phyloP scores from a whole-genome alignment of 2,797 vertebrate genomes.

The Neoniphon sammara region DNA sequence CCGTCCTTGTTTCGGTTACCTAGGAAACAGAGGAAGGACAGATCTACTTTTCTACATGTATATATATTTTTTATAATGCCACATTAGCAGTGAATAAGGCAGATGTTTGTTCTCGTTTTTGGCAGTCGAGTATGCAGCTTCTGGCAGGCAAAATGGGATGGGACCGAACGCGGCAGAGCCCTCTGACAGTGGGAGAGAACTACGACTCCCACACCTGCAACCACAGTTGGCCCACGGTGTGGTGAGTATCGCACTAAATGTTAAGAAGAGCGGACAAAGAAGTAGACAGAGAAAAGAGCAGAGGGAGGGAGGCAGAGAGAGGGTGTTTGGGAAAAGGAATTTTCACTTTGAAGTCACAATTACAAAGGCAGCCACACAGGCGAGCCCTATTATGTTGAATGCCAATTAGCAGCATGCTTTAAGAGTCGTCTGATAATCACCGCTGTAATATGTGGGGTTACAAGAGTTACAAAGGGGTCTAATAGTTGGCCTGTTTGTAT shows the following conservation, averaged over 20 bases:
- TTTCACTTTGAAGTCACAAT: conserved; percentile 11
- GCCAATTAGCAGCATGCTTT: too few species aligned
- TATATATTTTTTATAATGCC: conserved; percentile 46
- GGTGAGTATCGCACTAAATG: conserved; percentile 10
- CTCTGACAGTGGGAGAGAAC: conserved; percentile 59
- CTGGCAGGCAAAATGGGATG: conserved; percentile 40
- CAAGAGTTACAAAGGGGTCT: too few species aligned
- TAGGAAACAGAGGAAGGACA: conserved; percentile 75
- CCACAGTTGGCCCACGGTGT: conserved; percentile 46
- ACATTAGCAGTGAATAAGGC: conserved; percentile 68
- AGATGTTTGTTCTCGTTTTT: conserved; percentile 69
- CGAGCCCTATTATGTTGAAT: too few species aligned
- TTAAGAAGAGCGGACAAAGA: not conserved
- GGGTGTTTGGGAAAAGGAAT: not conserved
- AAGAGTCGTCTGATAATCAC: too few species aligned
- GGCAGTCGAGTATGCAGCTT: conserved; percentile 34
- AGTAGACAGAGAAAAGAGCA: not conserved
- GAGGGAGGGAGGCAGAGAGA: not conserved
- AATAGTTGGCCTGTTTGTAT: too few species aligned
- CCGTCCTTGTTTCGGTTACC: conserved; percentile 98
- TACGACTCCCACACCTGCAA: conserved; percentile 55
- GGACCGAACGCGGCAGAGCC: conserved; percentile 40
- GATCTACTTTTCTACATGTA: conserved; percentile 29
- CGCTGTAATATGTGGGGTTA: too few species aligned
- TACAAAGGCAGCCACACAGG: too few species aligned